These are phyloP conservation scores for Mustela nigripes DNA, from an alignment of 2,113 vertebrate genomes.

Conservation along the genomic window DNA sequence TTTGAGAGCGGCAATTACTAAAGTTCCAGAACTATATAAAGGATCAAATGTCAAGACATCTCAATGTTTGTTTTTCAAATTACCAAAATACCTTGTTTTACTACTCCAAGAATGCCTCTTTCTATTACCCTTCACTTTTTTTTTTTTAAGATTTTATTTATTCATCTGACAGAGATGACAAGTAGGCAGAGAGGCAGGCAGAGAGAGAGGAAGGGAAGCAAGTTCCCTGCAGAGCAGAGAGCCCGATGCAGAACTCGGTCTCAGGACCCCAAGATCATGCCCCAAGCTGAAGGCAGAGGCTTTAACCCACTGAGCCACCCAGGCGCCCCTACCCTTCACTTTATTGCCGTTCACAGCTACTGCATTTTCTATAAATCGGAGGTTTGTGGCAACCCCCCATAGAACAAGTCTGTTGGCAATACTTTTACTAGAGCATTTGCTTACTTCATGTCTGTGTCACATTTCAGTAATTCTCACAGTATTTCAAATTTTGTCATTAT, in stretches of 20 bases:
- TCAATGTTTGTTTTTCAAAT: slow-evolving; percentile 46
- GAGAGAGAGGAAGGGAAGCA: too few relatives aligned
- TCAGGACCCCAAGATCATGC: too few relatives aligned
- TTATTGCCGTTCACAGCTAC: background rate
- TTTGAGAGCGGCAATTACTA: slow-evolving; percentile 8
- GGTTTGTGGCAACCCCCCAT: background rate
- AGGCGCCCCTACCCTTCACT: background rate
- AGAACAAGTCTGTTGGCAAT: background rate
- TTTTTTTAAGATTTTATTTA: too few relatives aligned
- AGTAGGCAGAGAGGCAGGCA: too few relatives aligned
- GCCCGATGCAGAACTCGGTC: too few relatives aligned
- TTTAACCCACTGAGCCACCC: too few relatives aligned
- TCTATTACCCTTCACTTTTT: background rate
- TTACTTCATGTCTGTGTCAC: background rate
- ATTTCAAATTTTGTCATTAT: background rate
- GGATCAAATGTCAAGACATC: background rate
- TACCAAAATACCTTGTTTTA: background rate
- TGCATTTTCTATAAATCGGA: background rate
- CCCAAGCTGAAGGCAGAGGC: too few relatives aligned
- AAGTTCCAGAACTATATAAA: background rate
- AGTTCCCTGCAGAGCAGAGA: too few relatives aligned
- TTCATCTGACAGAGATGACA: too few relatives aligned
- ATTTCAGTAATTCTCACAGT: background rate
- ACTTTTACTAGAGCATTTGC: background rate
- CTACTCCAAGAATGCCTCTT: background rate